Base-by-base conservation (phyloP, 1,140 invertebrate species). In the Wiebesia pumilae region DNA sequence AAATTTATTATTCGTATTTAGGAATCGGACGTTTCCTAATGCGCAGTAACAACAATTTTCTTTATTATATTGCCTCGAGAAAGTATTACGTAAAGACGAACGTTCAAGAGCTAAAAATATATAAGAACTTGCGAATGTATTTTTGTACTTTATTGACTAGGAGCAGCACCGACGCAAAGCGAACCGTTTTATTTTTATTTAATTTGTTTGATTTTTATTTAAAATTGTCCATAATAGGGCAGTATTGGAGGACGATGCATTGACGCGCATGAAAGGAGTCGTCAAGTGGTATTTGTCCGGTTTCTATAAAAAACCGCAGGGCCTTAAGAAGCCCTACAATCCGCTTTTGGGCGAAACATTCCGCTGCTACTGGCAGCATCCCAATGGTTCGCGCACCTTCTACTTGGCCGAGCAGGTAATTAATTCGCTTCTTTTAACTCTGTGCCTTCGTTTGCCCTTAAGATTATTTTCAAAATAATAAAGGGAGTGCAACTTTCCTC, bases 291-390 rank as follows among this genome's bases (percentile, higher is more conserved):
- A 99, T 92, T 94, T 99, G 38, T 95, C 96, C 91, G 98, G 96
- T 91, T 95, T 99, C 95, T 96, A 98, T 95, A 95, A 98, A 94
- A 96, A 99, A 95, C 96, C 98, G 91, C 94, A 98, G 95, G 96
- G 98, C 91, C 94, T 98, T n/a, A 99, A 99, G 93, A 99, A 99
- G 91, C 98, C 98, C 0, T 99, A 99, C 91, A 99, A 99, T 95
- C 98, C 98, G 1, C 97, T 99, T 73, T 94, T 99, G 58, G 98
- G 98, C 0, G 98, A 99, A 94, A 97, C 96, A 0, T 99, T 98
- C 93, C 95, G 98, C 0, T 99, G 98, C 90, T 98, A 96, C 92
- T 99, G 98, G 98, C 94, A 96, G 88, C 97, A 98, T 94, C 95
- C 95, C 3, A 97, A 96, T 89, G 96, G 96, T 75, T 97, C 96